Percentiles rank a stretch among this genome's conserved stretches.
phyloP scores from a whole-genome alignment of 2,113 vertebrate species.

The Leucosticte australis region DNA sequence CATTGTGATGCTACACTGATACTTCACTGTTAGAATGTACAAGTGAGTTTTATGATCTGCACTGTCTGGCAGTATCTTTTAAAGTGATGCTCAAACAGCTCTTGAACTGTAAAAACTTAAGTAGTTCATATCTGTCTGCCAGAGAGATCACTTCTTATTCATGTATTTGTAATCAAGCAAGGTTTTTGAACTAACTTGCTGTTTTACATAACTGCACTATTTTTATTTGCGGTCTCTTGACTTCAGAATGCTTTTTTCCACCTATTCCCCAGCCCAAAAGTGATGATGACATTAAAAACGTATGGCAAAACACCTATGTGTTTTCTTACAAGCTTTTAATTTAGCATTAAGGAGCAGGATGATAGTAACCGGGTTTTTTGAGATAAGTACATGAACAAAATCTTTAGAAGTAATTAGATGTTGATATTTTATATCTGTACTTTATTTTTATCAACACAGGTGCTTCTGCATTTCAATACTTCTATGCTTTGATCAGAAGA shows the following conservation, averaged over 20 bases:
- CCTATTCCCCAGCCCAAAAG: not conserved
- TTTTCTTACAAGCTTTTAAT: not conserved
- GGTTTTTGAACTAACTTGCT: not conserved
- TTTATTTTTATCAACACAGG: not conserved
- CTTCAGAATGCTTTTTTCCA: not conserved
- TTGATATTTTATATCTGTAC: not conserved
- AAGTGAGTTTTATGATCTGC: not conserved
- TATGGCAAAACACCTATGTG: not conserved
- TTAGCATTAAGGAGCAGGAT: not conserved
- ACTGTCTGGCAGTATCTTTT: not conserved
- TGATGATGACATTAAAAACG: not conserved
- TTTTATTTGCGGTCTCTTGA: not conserved
- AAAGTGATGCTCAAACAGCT: not conserved
- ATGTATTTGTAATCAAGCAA: not conserved
- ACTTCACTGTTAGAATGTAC: not conserved
- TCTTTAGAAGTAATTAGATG: not conserved
- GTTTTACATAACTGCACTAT: not conserved
- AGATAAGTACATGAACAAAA: not conserved
- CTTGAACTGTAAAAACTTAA: not conserved
- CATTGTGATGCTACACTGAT: not conserved
- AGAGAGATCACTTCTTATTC: not conserved
- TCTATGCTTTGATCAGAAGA: not conserved
- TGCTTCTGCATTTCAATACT: not conserved
- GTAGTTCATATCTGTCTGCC: not conserved
- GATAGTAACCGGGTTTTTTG: not conserved